These are phyloP conservation scores for Parochlus steinenii DNA, from an alignment of 2,888 invertebrate genomes.

Conservation along the genomic window DNA sequence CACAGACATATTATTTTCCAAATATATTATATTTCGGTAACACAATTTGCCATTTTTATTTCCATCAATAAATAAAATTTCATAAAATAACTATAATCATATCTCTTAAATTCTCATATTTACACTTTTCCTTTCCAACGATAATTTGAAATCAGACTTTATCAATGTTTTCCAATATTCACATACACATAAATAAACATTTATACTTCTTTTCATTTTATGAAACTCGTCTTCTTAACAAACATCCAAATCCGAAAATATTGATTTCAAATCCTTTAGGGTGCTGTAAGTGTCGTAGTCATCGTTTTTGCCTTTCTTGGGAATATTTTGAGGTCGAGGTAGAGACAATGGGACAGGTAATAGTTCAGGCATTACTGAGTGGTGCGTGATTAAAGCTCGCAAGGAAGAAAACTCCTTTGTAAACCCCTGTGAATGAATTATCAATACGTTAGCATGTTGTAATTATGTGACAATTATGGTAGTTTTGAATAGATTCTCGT, in stretches of 20 bases:
- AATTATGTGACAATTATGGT: conserved; percentile 8
- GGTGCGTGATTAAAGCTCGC: conserved; percentile 79
- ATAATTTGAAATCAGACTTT: too few relatives aligned
- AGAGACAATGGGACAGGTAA: conserved; percentile 73
- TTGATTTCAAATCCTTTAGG: conserved; percentile 38
- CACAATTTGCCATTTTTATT: too few relatives aligned
- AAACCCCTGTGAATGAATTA: conserved; percentile 51
- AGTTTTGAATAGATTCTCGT: conserved; percentile 5
- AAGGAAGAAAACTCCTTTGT: conserved; percentile 80
- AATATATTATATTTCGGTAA: too few relatives aligned
- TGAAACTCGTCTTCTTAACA: too few relatives aligned
- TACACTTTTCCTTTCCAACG: too few relatives aligned
- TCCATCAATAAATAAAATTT: too few relatives aligned
- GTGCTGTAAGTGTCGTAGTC: conserved; percentile 11
- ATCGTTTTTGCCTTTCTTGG: conserved; percentile 9
- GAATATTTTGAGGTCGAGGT: conserved; percentile 28
- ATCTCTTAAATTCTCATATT: too few relatives aligned
- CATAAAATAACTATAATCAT: too few relatives aligned
- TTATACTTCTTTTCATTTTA: too few relatives aligned
- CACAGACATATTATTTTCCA: too few relatives aligned
- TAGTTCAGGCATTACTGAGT: conserved; percentile 86
- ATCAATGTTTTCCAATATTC: too few relatives aligned
- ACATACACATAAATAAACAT: too few relatives aligned
- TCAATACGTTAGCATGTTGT: conserved; percentile 9
- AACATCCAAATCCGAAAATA: conserved; percentile 60